These are phyloP conservation scores for Ailurus styani DNA, from an alignment of 2,113 vertebrate species.

Conservation along the genomic window DNA sequence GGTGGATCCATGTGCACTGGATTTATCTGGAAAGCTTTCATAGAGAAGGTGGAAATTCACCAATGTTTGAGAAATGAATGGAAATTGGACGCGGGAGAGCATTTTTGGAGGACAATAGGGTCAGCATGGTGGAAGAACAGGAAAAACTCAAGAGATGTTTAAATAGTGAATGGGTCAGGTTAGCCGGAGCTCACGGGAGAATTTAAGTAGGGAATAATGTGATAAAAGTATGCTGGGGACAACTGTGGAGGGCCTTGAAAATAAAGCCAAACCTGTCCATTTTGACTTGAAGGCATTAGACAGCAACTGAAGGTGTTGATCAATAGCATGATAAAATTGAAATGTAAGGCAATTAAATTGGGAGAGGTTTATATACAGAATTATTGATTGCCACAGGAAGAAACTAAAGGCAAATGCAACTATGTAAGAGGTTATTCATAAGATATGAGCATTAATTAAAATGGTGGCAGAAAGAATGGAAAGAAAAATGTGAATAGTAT, in stretches of 20 bases:
- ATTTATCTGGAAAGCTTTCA: not conserved
- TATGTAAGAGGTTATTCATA: not conserved
- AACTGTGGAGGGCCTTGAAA: not conserved
- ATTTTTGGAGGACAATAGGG: not conserved
- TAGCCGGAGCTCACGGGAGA: not conserved
- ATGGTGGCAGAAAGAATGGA: not conserved
- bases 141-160: not conserved
- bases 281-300: not conserved
- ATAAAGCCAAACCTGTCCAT: not conserved
- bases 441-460: not conserved
- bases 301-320: not conserved
- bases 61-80: not conserved
- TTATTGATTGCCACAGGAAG: not conserved
- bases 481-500: not conserved
- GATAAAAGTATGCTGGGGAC: not conserved
- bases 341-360: not conserved
- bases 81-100: not conserved
- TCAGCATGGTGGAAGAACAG: not conserved
- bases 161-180: not conserved
- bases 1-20: not conserved
- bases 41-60: not conserved
- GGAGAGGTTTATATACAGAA: not conserved
- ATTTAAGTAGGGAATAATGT: not conserved
- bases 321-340: not conserved
- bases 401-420: not conserved